Conservation (phyloP, 1,140 invertebrate genomes). For the Sycobia sp. region DNA sequence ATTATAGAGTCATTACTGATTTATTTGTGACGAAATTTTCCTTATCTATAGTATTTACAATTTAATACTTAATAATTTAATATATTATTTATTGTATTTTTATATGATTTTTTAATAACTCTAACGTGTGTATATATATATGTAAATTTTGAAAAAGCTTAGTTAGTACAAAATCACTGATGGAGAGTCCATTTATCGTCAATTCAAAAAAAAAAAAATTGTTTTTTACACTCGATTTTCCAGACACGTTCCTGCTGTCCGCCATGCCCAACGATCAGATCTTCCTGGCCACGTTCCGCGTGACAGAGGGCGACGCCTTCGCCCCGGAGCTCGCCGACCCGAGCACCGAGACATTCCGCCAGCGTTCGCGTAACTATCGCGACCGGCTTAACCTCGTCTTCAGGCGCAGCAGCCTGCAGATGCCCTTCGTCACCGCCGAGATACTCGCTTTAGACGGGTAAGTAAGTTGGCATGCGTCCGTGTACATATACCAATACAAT, state of each 20-base stretch:
- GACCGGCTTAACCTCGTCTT: slow-evolving; percentile 78
- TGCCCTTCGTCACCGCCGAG: slow-evolving; percentile 72
- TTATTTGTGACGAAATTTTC: too few relatives aligned
- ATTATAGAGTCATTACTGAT: too few relatives aligned
- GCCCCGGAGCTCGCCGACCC: slow-evolving; percentile 69
- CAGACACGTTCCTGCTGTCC: slow-evolving; percentile 80
- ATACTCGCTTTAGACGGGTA: slow-evolving; percentile 82
- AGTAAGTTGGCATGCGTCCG: slow-evolving; percentile 21
- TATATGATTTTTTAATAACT: too few relatives aligned
- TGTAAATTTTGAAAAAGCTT: too few relatives aligned
- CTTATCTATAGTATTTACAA: too few relatives aligned
- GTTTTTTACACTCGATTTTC: too few relatives aligned
- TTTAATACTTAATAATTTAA: too few relatives aligned
- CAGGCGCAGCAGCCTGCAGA: slow-evolving; percentile 70
- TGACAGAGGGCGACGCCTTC: slow-evolving; percentile 71
- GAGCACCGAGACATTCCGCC: slow-evolving; percentile 68
- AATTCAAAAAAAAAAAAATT: too few relatives aligned
- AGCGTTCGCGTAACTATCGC: slow-evolving; percentile 73
- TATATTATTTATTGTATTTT: too few relatives aligned
- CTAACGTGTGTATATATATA: too few relatives aligned
- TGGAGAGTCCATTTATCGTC: too few relatives aligned
- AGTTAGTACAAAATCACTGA: too few relatives aligned
- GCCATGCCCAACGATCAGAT: slow-evolving; percentile 77
- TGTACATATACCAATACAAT: not conserved
- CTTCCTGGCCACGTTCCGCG: slow-evolving; percentile 78